Evolutionary conservation across 2,888 invertebrate genomes (phyloP), one percentile per base, ranked within the genome.

Genomic region (Chromoteleia sp.): DNA sequence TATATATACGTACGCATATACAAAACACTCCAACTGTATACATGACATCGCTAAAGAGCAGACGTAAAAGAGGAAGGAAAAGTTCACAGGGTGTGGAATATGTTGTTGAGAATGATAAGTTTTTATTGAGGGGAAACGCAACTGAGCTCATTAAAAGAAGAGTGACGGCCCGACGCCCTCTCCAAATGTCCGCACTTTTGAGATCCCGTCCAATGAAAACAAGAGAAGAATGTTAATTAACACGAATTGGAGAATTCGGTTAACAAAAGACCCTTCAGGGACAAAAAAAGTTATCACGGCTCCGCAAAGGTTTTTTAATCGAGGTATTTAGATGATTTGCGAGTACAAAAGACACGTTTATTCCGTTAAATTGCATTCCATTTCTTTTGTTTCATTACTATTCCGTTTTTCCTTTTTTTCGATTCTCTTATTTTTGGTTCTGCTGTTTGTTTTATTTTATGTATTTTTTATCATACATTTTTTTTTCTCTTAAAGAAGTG

Each of bases 161-260:
- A 73, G 73, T 59, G 79, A 73, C 48, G 71, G 71, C 43, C 19
- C 19, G 50, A 15, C 65, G 39, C 48, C 39, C 74, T 61, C 74
- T 68, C 21, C 41, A 67, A 67, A 68, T 61, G 73, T 59, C 67
- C 79, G 63, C 70, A 59, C 78, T 79, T 73, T 73, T 52, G 39
- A 77, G 63, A 63, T 43, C 70, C 70, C 77, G 67, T 43, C 59
- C 56, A 58, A 70, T 30, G 61, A 61, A 70, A 70, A 58, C 58
- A 71, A 65, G 71, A 48, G 50, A 78, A 56, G 77, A 78, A 78
- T 78, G 71, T 78, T 78, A 78, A 78, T 78, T 78, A 78, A 78
- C 65, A 54, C 45, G 58, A 78, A 58, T 71, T 50, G 48, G 70
- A 68, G 71, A 58, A 77, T 78, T 71, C 68, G 65, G 71, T 50